Conservation (phyloP, 2,113 vertebrate genomes). For the Stegastes partitus region DNA sequence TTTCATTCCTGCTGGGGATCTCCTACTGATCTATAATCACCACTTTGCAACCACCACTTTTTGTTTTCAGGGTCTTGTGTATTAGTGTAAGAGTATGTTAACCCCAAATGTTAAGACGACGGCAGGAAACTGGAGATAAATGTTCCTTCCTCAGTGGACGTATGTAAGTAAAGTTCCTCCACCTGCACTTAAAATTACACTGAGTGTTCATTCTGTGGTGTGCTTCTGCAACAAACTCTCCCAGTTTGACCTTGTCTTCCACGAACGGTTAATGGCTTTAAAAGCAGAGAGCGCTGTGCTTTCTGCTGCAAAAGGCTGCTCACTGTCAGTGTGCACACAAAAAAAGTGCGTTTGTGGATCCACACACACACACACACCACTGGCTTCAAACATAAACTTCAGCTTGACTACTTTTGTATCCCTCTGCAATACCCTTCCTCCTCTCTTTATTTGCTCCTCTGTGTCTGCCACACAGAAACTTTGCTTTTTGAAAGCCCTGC, state of each 20-base stretch:
- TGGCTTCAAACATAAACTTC: slow-evolving; percentile 2
- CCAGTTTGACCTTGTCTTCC: slow-evolving; percentile 61
- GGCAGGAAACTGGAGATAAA: slow-evolving; percentile 5
- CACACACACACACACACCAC: slow-evolving; percentile 1
- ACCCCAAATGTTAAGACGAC: neutral
- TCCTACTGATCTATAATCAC: slow-evolving; percentile 10
- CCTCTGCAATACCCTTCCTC: neutral
- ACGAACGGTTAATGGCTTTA: slow-evolving; percentile 63
- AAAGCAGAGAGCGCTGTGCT: slow-evolving; percentile 37
- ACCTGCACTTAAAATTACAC: slow-evolving; percentile 24
- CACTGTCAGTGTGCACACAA: neutral
- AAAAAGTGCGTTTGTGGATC: neutral
- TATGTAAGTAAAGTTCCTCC: slow-evolving; percentile 14
- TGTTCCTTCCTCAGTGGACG: neutral
- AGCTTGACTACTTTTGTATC: neutral
- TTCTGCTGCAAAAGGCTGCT: slow-evolving; percentile 30
- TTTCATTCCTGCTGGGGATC: neutral
- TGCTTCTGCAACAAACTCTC: slow-evolving; percentile 24
- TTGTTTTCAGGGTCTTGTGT: slow-evolving; percentile 11
- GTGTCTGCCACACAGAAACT: neutral
- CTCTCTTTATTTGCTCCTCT: neutral
- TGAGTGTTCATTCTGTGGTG: slow-evolving; percentile 10
- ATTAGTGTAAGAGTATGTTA: neutral
- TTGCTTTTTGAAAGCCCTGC: neutral
- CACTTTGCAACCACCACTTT: slow-evolving; percentile 16